Evolutionary conservation across 1,140 invertebrate species (phyloP).

Genomic region (Panulirus ornatus): DNA sequence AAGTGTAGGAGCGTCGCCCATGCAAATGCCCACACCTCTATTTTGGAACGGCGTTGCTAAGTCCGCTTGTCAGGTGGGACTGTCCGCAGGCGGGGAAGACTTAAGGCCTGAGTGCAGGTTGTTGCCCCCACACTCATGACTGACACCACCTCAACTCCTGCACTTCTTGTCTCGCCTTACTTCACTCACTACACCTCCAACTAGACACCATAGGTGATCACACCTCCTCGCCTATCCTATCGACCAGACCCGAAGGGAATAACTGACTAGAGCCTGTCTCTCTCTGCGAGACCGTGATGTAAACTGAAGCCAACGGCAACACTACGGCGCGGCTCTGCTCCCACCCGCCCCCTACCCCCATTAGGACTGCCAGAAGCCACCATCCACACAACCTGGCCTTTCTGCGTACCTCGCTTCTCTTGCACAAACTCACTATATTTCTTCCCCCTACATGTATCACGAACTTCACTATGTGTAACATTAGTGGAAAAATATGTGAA

Average conservation of each 20-base stretch:
- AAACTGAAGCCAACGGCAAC: slow-evolving; percentile 45
- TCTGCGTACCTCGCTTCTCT: slow-evolving; percentile 53
- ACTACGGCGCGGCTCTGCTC: background rate
- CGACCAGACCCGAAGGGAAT: slow-evolving; percentile 39
- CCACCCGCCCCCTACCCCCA: slow-evolving; percentile 15
- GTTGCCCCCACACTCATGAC: slow-evolving; percentile 63
- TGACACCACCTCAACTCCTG: slow-evolving; percentile 23
- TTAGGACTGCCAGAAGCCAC: slow-evolving; percentile 22
- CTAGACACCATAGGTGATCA: slow-evolving; percentile 51
- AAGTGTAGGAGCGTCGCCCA: slow-evolving; percentile 32
- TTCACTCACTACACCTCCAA: slow-evolving; percentile 42
- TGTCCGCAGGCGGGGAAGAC: slow-evolving; percentile 50
- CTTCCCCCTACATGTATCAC: background rate
- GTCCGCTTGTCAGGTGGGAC: slow-evolving; percentile 68
- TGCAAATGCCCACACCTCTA: slow-evolving; percentile 52
- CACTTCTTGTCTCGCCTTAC: background rate
- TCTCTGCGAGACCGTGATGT: slow-evolving; percentile 6
- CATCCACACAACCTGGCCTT: slow-evolving; percentile 11
- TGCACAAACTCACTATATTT: slow-evolving; percentile 18
- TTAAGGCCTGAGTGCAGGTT: slow-evolving; percentile 48
- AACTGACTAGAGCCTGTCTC: slow-evolving; percentile 29
- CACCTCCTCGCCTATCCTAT: slow-evolving; percentile 40
- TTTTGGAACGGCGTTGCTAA: slow-evolving; percentile 63
- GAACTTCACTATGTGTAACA: background rate
- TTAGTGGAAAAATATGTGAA: slow-evolving; percentile 15